Evolutionary conservation across 2,797 vertebrate genomes (phyloP), one percentile per base, ranked within the genome.

Genomic region (Phalloptychus januarius): DNA sequence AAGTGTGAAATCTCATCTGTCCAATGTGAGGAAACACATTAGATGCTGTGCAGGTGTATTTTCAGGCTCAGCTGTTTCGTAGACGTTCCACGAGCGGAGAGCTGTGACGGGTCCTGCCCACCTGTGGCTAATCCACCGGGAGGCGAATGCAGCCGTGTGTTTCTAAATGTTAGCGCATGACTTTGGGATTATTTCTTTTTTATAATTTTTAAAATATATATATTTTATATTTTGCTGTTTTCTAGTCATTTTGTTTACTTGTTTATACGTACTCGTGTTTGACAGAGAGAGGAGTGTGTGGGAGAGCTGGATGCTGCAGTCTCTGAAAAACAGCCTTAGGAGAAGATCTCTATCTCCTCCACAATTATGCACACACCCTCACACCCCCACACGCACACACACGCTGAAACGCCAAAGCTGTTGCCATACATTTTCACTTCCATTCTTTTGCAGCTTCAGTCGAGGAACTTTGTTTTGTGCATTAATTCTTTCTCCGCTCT

Each of bases 51-150:
- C 77, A 88, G 87, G 91, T 93, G 87, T 91, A 92, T 89, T 90
- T 50, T 89, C 80, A 89, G 89, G 87, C 89, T 85, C 69, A 92
- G 88, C 94, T 90, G 95, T 96, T n/a, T n/a, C n/a, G n/a, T n/a
- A n/a, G n/a, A n/a, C n/a, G n/a, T n/a, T n/a, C n/a, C n/a, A n/a
- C n/a, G n/a, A n/a, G n/a, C n/a, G n/a, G 88, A 90, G 90, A 93
- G 91, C 93, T 90, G 86, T 93, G 93, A 93, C 93, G 91, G 88
- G 90, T 94, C 90, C 88, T 80, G 90, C 90, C 93, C 93, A 95
- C 93, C 94, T 95, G 93, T 94, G 92, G 92, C 90, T 89, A 82
- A 85, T 90, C 89, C 86, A 86, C 76, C 18, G 45, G 82, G 88
- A 89, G 63, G 83, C 74, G 87, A 77, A 28, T 81, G 80, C 52